Evolutionary conservation across 2,797 vertebrate species (phyloP).

Genomic region (Myiotriccus ornatus): DNA sequence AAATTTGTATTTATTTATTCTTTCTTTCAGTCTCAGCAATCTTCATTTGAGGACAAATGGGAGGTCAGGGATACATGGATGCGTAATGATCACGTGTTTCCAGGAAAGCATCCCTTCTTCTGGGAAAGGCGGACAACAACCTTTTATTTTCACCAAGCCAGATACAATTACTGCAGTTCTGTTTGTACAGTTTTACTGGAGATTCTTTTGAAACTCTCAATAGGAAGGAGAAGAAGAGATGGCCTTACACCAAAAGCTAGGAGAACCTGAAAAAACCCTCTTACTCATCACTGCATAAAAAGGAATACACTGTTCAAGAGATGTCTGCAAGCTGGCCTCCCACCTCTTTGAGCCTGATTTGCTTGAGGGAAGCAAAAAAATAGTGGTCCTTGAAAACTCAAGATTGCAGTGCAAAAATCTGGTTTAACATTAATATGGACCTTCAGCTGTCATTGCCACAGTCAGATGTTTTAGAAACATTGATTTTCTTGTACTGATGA

Average conservation of each 20-base stretch:
- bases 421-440: background rate
- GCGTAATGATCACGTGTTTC: background rate
- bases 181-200: background rate
- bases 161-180: background rate
- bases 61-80: background rate
- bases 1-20: background rate
- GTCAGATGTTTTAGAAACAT: background rate
- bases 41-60: background rate
- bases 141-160: background rate
- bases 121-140: background rate
- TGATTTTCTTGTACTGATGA: background rate
- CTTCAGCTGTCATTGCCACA: background rate
- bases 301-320: background rate
- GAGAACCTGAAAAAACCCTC: background rate
- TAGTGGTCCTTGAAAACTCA: background rate
- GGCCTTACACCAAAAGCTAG: background rate
- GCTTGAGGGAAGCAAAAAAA: conserved; percentile 10
- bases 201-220: background rate
- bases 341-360: background rate
- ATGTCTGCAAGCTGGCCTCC: background rate
- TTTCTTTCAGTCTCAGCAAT: background rate
- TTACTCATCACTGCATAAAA: background rate
- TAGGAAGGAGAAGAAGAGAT: background rate
- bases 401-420: background rate
- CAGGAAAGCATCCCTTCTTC: background rate